Evolutionary conservation across 2,113 vertebrate genomes (phyloP).

Genomic region (Pelmatolapia mariae): DNA sequence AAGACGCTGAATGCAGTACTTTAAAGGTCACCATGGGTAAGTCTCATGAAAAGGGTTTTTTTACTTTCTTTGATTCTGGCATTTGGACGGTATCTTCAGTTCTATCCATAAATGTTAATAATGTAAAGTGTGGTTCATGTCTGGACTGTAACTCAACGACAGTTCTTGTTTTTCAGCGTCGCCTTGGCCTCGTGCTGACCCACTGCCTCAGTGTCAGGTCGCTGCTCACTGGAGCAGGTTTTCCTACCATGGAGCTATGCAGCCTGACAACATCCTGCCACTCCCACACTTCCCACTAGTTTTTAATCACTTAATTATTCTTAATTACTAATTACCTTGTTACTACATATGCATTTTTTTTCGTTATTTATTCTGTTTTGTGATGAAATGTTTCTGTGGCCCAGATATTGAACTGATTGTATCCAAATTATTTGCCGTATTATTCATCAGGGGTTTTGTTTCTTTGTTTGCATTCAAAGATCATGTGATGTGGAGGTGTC

Average conservation of each 20-base stretch:
- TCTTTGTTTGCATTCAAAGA: not conserved
- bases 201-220: too few species aligned
- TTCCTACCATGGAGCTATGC: not conserved
- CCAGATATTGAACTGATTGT: not conserved
- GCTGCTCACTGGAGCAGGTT: not conserved
- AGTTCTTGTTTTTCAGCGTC: not conserved
- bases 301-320: not conserved
- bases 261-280: not conserved
- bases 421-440: not conserved
- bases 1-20: accelerated
- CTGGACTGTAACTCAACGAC: not conserved
- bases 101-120: not conserved
- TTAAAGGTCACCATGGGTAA: not conserved
- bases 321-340: not conserved
- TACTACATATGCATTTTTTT: not conserved
- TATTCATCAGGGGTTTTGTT: accelerated
- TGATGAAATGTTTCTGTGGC: not conserved
- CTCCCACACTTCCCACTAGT: not conserved
- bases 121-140: not conserved
- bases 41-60: not conserved
- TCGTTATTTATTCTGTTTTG: not conserved
- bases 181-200: not conserved
- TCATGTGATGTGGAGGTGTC: not conserved
- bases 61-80: accelerated
- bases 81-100: not conserved